These are phyloP conservation scores for Aptenodytes forsteri DNA, from an alignment of 2,113 vertebrate genomes.

Conservation along the genomic window DNA sequence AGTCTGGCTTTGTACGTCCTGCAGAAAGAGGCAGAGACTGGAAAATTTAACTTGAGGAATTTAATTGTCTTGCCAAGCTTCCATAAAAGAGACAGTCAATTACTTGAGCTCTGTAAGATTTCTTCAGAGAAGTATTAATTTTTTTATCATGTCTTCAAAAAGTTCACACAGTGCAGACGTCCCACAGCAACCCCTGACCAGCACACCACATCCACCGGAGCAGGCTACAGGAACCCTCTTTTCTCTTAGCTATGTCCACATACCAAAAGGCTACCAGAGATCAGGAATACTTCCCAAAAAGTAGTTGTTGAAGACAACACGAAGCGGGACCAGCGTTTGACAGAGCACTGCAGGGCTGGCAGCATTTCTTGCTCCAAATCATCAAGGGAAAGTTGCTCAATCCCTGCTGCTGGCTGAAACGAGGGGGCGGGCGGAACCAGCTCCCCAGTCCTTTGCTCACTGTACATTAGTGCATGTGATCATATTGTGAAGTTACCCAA, in stretches of 20 bases:
- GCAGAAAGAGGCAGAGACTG: background rate
- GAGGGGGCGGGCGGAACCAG: background rate
- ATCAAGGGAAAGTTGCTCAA: background rate
- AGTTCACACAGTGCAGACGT: background rate
- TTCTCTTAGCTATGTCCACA: accelerated
- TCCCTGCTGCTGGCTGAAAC: background rate
- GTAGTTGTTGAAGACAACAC: background rate
- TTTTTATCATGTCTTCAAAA: background rate
- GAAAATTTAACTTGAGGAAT: background rate
- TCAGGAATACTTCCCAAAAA: background rate
- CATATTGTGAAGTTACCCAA: too few relatives aligned
- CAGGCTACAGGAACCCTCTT: background rate
- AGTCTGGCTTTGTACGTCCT: background rate
- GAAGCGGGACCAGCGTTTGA: background rate
- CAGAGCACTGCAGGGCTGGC: background rate
- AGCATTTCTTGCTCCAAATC: background rate
- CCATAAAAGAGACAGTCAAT: background rate
- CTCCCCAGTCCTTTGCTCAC: background rate
- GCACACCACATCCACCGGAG: accelerated
- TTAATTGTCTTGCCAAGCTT: background rate
- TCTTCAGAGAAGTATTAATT: background rate
- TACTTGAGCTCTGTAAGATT: background rate
- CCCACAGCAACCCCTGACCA: background rate
- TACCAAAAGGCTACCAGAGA: background rate
- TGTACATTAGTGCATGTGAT: background rate